Evolutionary conservation across 2,113 vertebrate species (phyloP).

Genomic region (Campylomormyrus numenius): DNA sequence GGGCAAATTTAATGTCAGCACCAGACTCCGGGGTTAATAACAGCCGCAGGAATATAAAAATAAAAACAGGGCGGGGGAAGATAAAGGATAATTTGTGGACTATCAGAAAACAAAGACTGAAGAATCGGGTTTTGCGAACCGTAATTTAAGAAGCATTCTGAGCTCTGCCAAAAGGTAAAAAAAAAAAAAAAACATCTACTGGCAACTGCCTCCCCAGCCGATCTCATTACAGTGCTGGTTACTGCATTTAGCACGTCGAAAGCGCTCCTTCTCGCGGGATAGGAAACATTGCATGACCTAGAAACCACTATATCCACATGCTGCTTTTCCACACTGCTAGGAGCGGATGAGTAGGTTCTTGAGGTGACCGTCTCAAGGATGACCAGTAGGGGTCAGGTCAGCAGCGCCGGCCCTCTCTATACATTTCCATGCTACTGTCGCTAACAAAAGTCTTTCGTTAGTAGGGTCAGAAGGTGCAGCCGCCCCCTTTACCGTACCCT

Average conservation of each 20-base stretch:
- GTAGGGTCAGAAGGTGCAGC: not conserved
- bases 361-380: not conserved
- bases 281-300: slow-evolving; percentile 47
- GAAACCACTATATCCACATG: slow-evolving; percentile 40
- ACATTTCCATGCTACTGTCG: not conserved
- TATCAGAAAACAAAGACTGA: not conserved
- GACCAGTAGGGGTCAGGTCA: not conserved
- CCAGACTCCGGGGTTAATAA: not conserved
- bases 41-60: not conserved
- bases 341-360: not conserved
- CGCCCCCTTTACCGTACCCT: not conserved
- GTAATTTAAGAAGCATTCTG: not conserved
- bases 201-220: not conserved
- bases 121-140: not conserved
- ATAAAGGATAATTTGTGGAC: not conserved
- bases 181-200: not conserved
- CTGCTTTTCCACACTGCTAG: not conserved
- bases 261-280: slow-evolving; percentile 15
- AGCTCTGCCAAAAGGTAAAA: not conserved
- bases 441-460: not conserved
- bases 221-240: slow-evolving; percentile 25
- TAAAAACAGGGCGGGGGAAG: not conserved
- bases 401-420: not conserved
- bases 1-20: not conserved
- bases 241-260: slow-evolving; percentile 37